Conservation (phyloP, 2,797 vertebrate species). For the Pogoniulus pusillus region DNA sequence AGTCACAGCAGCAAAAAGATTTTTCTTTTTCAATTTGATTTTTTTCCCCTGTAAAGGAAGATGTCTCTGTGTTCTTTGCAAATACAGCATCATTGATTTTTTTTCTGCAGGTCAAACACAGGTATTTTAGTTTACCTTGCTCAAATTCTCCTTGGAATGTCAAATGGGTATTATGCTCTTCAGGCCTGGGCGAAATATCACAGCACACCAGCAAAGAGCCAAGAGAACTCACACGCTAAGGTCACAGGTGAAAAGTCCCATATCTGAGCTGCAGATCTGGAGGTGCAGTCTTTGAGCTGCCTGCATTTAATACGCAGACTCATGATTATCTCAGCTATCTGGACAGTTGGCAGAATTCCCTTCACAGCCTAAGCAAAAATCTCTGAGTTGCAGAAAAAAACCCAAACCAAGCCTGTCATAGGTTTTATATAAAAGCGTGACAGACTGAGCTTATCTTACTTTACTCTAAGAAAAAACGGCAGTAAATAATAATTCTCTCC, state of each 20-base stretch:
- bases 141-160: neutral
- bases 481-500: no score
- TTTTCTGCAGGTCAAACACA: neutral
- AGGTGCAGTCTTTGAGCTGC: neutral
- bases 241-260: neutral
- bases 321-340: neutral
- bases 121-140: neutral
- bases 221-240: neutral
- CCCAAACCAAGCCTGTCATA: neutral
- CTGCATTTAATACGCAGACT: neutral
- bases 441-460: no score
- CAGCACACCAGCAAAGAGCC: neutral
- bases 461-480: no score
- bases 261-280: neutral
- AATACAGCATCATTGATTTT: neutral
- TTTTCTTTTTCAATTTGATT: rapidly evolving
- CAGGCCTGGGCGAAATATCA: neutral
- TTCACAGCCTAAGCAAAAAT: neutral
- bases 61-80: neutral
- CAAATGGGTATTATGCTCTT: neutral
- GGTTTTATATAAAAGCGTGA: no score
- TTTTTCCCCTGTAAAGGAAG: rapidly evolving
- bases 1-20: neutral
- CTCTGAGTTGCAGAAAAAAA: neutral
- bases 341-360: neutral